Base-by-base conservation (phyloP, 1,140 invertebrate genomes). In the Zaprionus kolodkinae region DNA sequence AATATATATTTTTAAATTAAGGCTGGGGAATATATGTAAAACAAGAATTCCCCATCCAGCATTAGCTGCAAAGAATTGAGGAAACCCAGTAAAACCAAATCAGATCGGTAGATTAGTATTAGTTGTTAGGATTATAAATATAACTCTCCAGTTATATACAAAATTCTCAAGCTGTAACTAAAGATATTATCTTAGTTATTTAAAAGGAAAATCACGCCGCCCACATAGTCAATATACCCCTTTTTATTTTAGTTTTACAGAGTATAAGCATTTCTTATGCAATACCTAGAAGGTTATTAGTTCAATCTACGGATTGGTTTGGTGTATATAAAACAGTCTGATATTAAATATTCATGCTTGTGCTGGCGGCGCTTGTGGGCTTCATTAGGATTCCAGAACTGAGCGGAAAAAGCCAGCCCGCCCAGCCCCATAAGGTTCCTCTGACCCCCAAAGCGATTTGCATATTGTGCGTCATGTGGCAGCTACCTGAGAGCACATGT, bases 371-470 rank as follows among this genome's bases (percentile, higher is more conserved):
- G 40, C 40, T 15, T 35, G 27, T 33, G 30, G 1, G 33, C 7
- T 10, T 35, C 33, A 35, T 35, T 35, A 35, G 7, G 10, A 35
- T 35, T 35, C 33, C 33, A 35, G 7, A 13, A 27, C 30, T 15
- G 6, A 56, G 12, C 63, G 63, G 63, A 66, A 66, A 66, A 57
- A 6, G 21, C 21, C 21, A 21, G 21, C 2, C 54, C 63, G 21
- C 2, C 54, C 63, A 48, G 15, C n/a, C 15, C 4, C 15, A 21
- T 5, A 11, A 45, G 15, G 27, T 21, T 13, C 66, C 54, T 1
- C 68, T 70, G 30, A 62, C 45, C 38, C n/a, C 79, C 72, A 75
- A 73, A 76, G 56, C 52, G 55, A 78, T 77, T 84, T 84, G 81
- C 73, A 84, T 71, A 57, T 54, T 3, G n/a, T 60, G 72, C 61